phyloP scores from a whole-genome alignment of 2,113 vertebrate genomes.

The Gallinago media region DNA sequence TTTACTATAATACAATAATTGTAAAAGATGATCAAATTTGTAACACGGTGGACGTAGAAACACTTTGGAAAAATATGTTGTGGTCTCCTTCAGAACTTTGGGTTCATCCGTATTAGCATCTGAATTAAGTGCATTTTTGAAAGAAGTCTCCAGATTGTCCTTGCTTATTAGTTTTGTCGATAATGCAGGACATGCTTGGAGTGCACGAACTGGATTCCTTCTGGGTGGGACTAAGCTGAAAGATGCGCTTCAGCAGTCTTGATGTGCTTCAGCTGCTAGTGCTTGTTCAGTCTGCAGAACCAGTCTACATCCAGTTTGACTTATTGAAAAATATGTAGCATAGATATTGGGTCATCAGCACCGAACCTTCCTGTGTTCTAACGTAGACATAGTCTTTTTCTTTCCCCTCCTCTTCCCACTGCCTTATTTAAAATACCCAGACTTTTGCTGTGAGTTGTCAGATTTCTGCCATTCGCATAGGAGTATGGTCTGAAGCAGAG shows the following conservation, averaged over 20 bases:
- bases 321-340: not conserved
- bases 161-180: not conserved
- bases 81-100: not conserved
- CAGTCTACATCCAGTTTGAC: no score
- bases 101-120: not conserved
- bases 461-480: not conserved
- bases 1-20: not conserved
- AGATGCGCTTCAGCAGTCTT: not conserved
- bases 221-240: not conserved
- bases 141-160: not conserved
- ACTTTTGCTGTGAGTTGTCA: not conserved
- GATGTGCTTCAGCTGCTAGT: not conserved
- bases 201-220: not conserved
- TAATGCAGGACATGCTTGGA: not conserved
- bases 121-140: not conserved
- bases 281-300: not conserved
- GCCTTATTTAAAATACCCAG: not conserved
- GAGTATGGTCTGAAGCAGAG: not conserved
- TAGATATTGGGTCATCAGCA: not conserved
- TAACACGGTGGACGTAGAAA: not conserved
- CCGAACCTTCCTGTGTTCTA: not conserved
- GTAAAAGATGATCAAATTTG: not conserved
- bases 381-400: not conserved
- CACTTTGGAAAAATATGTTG: not conserved
- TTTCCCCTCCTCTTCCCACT: not conserved